Percentiles rank a stretch among this genome's conserved stretches.
Evolutionary conservation across 2,113 vertebrate genomes (phyloP).

Genomic region (Rhinopithecus roxellana): DNA sequence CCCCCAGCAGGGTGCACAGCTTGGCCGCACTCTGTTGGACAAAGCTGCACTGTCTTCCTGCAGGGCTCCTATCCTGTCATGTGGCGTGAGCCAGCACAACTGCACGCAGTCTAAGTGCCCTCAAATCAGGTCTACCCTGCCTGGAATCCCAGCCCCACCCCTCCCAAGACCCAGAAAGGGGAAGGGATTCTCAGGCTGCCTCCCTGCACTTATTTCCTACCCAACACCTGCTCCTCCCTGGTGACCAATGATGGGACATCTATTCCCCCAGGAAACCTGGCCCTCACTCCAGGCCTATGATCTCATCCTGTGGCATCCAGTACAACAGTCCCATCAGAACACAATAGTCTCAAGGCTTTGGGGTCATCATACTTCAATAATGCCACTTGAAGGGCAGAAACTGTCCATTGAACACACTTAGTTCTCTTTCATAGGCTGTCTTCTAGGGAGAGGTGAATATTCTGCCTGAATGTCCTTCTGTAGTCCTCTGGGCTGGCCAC

Average conservation of each 20-base stretch:
- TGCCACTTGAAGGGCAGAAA: background rate
- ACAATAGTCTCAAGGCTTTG: background rate
- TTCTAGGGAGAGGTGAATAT: background rate
- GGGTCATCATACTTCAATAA: background rate
- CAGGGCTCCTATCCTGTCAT: background rate
- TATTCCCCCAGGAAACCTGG: background rate
- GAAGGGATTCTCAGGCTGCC: background rate
- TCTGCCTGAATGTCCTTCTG: background rate
- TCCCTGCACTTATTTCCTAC: background rate
- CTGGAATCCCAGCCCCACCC: background rate
- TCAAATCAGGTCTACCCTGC: background rate
- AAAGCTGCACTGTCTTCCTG: background rate
- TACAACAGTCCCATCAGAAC: background rate
- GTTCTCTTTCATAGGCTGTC: background rate
- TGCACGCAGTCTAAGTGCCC: background rate
- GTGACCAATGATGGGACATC: too few relatives aligned
- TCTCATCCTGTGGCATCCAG: background rate
- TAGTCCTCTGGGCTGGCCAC: background rate
- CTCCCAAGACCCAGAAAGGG: background rate
- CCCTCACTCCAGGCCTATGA: background rate
- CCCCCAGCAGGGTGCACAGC: fast-evolving
- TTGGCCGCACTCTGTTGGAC: too few relatives aligned
- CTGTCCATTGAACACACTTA: fast-evolving
- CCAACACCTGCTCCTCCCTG: background rate
- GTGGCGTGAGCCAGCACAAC: background rate